Percentiles rank a stretch among this genome's conserved stretches.
Conservation (phyloP, 2,797 vertebrate species). For the Masticophis lateralis region DNA sequence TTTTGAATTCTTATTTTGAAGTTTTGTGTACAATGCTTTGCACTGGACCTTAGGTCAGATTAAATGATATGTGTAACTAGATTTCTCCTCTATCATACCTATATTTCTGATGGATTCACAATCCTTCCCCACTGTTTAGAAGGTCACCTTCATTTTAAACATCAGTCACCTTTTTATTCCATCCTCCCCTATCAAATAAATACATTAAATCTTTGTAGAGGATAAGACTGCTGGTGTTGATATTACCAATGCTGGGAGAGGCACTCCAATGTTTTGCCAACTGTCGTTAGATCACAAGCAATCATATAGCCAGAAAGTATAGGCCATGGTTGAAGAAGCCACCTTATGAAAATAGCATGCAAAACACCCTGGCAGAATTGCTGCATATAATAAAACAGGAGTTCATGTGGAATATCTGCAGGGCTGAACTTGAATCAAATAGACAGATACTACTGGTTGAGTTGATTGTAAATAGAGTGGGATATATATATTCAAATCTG, state of each 20-base stretch:
- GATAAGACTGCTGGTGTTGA: not conserved
- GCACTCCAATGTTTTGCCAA: not conserved
- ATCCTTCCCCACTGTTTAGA: not conserved
- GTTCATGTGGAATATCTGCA: not conserved
- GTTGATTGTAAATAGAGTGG: not conserved
- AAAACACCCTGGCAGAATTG: not conserved
- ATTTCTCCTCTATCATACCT: not conserved
- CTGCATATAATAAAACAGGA: not conserved
- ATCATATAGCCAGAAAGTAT: not conserved
- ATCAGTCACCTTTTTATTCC: not conserved
- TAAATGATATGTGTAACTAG: not conserved
- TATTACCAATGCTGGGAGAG: not conserved
- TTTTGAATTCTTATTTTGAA: not conserved
- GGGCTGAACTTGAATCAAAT: not conserved
- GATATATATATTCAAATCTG: not conserved
- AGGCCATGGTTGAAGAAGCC: not conserved
- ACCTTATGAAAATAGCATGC: not conserved
- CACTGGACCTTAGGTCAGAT: not conserved
- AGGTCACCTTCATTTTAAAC: not conserved
- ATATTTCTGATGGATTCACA: not conserved
- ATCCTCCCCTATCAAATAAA: not conserved
- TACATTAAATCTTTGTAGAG: not conserved
- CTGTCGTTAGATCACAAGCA: not conserved
- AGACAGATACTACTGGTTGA: not conserved
- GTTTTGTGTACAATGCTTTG: not conserved